A percentile compares a stretch with the other conserved stretches of the same genome.
Conservation (phyloP, 2,113 vertebrate genomes). For the Hippocampus mohnikei region DNA sequence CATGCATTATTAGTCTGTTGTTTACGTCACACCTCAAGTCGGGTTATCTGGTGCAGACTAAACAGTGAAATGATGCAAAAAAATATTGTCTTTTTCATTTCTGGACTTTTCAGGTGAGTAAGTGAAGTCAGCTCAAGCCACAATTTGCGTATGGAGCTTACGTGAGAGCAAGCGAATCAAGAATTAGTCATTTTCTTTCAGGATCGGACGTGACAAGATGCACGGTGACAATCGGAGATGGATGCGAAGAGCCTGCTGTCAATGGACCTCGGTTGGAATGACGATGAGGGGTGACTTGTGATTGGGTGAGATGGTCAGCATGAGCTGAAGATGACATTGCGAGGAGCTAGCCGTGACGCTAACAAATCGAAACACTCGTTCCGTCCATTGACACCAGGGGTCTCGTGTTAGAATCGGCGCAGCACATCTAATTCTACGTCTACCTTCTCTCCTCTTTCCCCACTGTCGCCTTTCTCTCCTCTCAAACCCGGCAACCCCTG, state of each 20-base stretch:
- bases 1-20: background rate
- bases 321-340: constrained; percentile 17
- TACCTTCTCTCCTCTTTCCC: constrained; percentile 99
- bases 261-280: constrained; percentile 66
- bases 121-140: background rate
- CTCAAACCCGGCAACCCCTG: constrained; percentile 95
- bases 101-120: background rate
- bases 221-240: constrained; percentile 47
- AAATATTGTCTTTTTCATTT: background rate
- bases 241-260: constrained; percentile 70
- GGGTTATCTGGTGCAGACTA: background rate
- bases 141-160: background rate
- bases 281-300: constrained; percentile 28
- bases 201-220: constrained; percentile 52
- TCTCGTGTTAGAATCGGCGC: constrained; percentile 18
- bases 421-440: constrained; percentile 56
- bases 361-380: background rate
- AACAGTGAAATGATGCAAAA: background rate
- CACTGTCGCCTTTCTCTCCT: constrained; percentile 94
- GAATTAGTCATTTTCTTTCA: constrained; percentile 19
- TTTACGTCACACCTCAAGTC: background rate
- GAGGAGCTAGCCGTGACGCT: background rate
- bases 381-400: constrained; percentile 78
- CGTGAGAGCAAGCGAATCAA: constrained; percentile 11
- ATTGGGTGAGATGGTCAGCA: constrained; percentile 52